Evolutionary conservation across 35 echinoderm and acorn worm genomes (phyloP), one percentile per base, ranked within the genome.

Genomic region (Acanthaster planci): DNA sequence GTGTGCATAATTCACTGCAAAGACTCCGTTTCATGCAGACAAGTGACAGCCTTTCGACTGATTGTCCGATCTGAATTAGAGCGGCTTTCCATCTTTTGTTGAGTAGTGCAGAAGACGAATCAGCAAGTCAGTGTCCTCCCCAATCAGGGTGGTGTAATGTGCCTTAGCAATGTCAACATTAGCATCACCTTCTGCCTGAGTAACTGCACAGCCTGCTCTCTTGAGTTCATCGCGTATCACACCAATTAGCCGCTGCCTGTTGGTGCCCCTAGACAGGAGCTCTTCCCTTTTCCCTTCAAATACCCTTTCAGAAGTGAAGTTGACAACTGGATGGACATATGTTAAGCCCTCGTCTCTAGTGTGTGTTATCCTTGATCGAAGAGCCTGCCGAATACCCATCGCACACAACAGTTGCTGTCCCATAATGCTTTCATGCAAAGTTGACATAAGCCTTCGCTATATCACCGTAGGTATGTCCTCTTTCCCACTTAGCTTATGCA

Each of bases 81-180:
- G 52, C 15, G 52, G 39, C 29, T 51, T 64, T 23, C 26, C 56
- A 51, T 86, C 55, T 75, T 30, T 29, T 19, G 75, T 86, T 92
- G 38, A 80, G 60, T 76, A 27, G 80, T 58, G 34, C 77, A 52
- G 9, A 92, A 53, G 27, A 92, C 51, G 12, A 92, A 84, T 16
- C n/a, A n/a, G n/a, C n/a, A 93, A 60, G 51, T 93, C 91, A 40
- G 91, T 88, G 60, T 93, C 85, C 78, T 88, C 85, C 5, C 91
- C 79, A 78, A 93, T 84, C 44, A 93, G 47, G 27, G 38, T 76
- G 15, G 85, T 82, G 31, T 57, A 15, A 4, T 68, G 29, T 51
- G 79, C 78, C 77, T 77, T 83, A 35, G 60, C 84, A 78, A 89
- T 88, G 17, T 88, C 2, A 10, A 84, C 80, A 39, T 89, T 81